Conservation (phyloP, 2,888 invertebrate species). For the Dolomedes plantarius region DNA sequence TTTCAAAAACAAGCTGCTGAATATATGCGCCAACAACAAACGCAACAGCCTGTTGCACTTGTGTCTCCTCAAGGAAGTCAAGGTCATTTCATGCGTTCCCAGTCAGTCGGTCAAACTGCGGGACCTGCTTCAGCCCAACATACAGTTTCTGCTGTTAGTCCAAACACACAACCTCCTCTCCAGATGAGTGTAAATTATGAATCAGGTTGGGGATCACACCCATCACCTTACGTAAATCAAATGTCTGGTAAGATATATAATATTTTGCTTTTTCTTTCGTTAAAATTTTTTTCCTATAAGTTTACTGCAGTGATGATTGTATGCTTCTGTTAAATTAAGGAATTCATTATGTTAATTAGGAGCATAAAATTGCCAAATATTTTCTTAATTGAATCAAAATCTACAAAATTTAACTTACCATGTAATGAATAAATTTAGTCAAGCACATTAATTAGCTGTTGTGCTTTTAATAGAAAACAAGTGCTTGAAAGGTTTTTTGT, state of each 20-base stretch:
- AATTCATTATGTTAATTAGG: too few relatives aligned
- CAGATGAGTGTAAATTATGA: slow-evolving; percentile 72
- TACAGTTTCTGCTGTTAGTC: slow-evolving; percentile 74
- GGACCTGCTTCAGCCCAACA: slow-evolving; percentile 36
- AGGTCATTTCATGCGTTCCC: slow-evolving; percentile 66
- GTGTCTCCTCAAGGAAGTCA: slow-evolving; percentile 27
- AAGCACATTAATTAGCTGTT: too few relatives aligned
- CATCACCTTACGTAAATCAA: slow-evolving; percentile 72
- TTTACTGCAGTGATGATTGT: too few relatives aligned
- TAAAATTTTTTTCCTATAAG: too few relatives aligned
- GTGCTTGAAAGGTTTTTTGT: too few relatives aligned
- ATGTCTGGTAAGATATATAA: slow-evolving; percentile 72
- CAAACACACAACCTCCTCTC: slow-evolving; percentile 72
- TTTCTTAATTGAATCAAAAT: too few relatives aligned
- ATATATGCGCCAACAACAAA: slow-evolving; percentile 73
- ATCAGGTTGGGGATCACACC: slow-evolving; percentile 74
- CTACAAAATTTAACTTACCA: too few relatives aligned
- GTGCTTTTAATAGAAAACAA: too few relatives aligned
- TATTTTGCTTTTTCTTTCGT: too few relatives aligned
- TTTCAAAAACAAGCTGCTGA: slow-evolving; percentile 85
- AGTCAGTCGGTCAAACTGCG: slow-evolving; percentile 47
- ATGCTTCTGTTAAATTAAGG: too few relatives aligned
- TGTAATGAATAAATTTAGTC: too few relatives aligned
- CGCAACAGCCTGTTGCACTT: slow-evolving; percentile 75
- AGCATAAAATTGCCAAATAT: too few relatives aligned